Base-by-base conservation (phyloP, 2,113 vertebrate species). In the Misgurnus mizolepis region DNA sequence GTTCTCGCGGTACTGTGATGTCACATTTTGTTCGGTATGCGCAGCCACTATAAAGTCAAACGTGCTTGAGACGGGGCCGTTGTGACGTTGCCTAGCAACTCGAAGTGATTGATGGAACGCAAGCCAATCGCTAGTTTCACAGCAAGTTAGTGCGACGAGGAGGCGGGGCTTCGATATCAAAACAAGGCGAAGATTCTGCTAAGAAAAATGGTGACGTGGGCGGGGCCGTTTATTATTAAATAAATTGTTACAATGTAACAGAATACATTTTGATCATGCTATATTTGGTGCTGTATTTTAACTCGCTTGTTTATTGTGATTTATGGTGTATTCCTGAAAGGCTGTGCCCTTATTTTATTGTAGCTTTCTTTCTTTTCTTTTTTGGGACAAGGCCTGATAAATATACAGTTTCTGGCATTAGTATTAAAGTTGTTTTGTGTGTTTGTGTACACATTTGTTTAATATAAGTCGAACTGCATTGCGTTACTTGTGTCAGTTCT, bases 161-260 rank as follows among this genome's bases (percentile, higher is more conserved):
- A 76, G 92, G 89, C 79, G 89, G 89, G 75, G 34, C 78, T 81
- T 67, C 6, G 72, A 84, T 88, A 90, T 85, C 80, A 93, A 92
- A 93, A 94, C 91, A 93, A 92, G 79, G 89, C 87, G 56, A 56
- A 72, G 80, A 76, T 88, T 89, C 60, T 85, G 82, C n/a, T 49
- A 12, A 78, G 75, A 82, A 82, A 78, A 81, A 87, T 87, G 80
- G 80, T 75, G 80, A 41, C 41, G 83, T 66, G 78, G 77, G 22
- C 65, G 22, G 67, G 61, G 66, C 53, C 64, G 60, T 66, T 14
- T 74, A 78, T 60, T 78, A 82, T 61, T 68, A 73, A 62, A 67
- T 27, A 66, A 79, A 73, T 43, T 72, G 67, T 65, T 61, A 49
- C 11, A 56, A 56, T 45, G 40, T 45, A 4, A 72, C 17, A 39